Percentiles rank a stretch among this genome's conserved stretches.
phyloP scores from a whole-genome alignment of 2,113 vertebrate genomes.

The Zosterops japonicus region DNA sequence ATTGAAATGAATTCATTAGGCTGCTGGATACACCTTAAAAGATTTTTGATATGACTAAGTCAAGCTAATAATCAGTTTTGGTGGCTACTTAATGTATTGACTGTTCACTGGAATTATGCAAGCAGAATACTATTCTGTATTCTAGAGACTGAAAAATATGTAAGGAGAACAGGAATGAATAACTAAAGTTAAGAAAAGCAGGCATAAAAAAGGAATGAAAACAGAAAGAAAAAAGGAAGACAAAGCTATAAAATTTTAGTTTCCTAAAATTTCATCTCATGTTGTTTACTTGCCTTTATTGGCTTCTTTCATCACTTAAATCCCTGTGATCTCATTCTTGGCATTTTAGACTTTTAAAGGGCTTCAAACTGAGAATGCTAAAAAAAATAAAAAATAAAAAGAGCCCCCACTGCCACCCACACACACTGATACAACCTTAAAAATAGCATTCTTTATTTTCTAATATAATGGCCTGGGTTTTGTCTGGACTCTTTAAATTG shows the following conservation, averaged over 20 bases:
- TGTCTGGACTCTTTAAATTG: not conserved
- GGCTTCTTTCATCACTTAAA: constrained; percentile 29
- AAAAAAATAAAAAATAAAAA: not conserved
- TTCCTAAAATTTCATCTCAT: not conserved
- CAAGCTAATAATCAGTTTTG: not conserved
- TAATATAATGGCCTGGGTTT: not conserved
- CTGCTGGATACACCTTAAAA: not conserved
- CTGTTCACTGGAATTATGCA: not conserved
- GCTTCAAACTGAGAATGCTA: not conserved
- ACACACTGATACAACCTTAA: not conserved
- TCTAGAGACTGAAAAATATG: not conserved
- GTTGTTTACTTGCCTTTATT: constrained; percentile 22
- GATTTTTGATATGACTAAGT: not conserved
- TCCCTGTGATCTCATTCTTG: constrained; percentile 31
- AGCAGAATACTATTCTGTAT: not conserved
- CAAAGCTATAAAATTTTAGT: not conserved
- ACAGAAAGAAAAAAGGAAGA: not conserved
- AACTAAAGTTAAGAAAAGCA: not conserved
- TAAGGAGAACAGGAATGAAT: not conserved
- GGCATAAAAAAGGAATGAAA: not conserved
- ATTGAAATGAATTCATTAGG: not conserved
- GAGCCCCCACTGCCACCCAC: not conserved
- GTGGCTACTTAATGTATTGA: not conserved
- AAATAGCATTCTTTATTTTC: not conserved
- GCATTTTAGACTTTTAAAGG: constrained; percentile 5